Evolutionary conservation across 2,888 invertebrate species (phyloP), one percentile per base, ranked within the genome.

Genomic region (Lochmaea crataegi): DNA sequence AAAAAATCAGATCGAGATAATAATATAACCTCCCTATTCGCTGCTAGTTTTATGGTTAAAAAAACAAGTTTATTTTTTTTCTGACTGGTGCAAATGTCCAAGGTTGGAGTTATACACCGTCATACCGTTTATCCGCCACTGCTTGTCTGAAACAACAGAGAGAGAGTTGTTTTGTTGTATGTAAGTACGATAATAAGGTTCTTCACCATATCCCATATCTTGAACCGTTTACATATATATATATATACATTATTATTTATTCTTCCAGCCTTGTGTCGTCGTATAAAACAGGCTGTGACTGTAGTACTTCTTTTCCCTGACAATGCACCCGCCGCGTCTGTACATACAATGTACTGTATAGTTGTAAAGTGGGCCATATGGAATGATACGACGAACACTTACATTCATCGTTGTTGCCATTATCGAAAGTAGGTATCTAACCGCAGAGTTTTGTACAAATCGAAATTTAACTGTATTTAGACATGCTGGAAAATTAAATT

Each of bases 291-390:
- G 60, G 14, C 60, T 60, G 60, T 60, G 60, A 60, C 60, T 60
- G 38, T 60, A 38, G 32, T 38, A 7, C 53, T 53, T 53, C 53
- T 22, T 53, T 38, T 53, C 65, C 38, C 56, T 66, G 38, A 22
- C 42, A 32, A 45, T 68, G 67, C 53, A 67, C 51, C 53, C 48
- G 51, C 48, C 53, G 51, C 45, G 41, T 26, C 42, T 42, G 42
- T 68, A 61, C 68, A 48, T 60, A 51, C 58, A 61, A 58, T 53
- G 57, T 45, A 45, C 56, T 38, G 69, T 69, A n/a, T n/a, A 56
- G 69, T 69, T 63, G 63, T 64, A 70, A 71, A 71, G 71, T 71
- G 71, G 71, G 65, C 71, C 71, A 71, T 71, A 71, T 71, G 71
- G 66, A 71, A 71, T 71, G 61, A 65, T 57, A 42, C 41, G 64